Conservation (phyloP, 2,113 vertebrate genomes). For the Podiceps cristatus region DNA sequence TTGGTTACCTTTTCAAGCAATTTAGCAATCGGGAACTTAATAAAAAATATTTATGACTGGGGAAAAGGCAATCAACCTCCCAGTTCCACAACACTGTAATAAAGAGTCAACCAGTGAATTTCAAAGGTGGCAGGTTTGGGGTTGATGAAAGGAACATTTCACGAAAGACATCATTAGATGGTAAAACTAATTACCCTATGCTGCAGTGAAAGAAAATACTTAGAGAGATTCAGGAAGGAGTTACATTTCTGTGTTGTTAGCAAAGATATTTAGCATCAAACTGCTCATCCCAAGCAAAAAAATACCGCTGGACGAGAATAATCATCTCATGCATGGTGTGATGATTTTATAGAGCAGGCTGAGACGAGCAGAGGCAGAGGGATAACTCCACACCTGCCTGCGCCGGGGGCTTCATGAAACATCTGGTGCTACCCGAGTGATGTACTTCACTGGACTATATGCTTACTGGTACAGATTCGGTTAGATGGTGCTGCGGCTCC, state of each 20-base stretch:
- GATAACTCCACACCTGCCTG: background rate
- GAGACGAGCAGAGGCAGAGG: background rate
- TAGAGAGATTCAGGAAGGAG: background rate
- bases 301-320: background rate
- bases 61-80: accelerated
- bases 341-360: background rate
- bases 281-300: background rate
- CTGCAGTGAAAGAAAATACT: background rate
- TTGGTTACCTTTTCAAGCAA: background rate
- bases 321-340: background rate
- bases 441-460: background rate
- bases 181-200: background rate
- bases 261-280: background rate
- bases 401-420: background rate
- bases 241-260: background rate
- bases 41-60: background rate
- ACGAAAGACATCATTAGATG: background rate
- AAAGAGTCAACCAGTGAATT: background rate
- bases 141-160: background rate
- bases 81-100: background rate
- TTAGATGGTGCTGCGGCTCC: background rate
- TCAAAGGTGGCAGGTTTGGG: background rate
- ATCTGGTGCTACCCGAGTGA: background rate
- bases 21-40: background rate
- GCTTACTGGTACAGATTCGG: background rate